These are phyloP conservation scores for Leptopilina boulardi DNA, from an alignment of 1,140 invertebrate genomes.

Conservation along the genomic window DNA sequence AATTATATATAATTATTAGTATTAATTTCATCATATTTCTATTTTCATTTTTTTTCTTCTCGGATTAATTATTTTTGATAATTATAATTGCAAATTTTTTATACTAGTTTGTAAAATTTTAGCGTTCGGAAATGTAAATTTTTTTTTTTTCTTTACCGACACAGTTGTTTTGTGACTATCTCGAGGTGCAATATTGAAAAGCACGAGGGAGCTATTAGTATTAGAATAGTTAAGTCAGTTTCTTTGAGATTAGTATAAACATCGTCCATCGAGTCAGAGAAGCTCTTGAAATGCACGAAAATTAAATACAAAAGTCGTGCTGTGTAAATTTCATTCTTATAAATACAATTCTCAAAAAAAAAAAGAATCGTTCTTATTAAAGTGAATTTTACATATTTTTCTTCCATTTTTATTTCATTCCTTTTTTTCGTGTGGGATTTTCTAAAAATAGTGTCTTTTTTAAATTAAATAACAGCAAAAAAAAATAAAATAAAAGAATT, in stretches of 20 bases:
- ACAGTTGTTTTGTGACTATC: not conserved
- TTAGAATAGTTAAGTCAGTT: conserved; percentile 35
- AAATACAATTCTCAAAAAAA: not conserved
- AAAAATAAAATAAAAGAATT: too few species aligned
- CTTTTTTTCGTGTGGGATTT: not conserved
- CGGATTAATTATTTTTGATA: too few species aligned
- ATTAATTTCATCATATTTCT: too few species aligned
- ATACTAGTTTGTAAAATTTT: too few species aligned
- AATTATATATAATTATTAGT: not conserved
- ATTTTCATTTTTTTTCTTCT: too few species aligned
- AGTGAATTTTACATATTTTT: not conserved
- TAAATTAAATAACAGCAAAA: too few species aligned
- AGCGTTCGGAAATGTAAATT: too few species aligned
- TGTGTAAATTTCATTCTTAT: not conserved
- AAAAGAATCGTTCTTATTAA: not conserved
- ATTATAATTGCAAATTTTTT: too few species aligned
- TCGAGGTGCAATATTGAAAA: not conserved
- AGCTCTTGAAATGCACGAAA: conserved; percentile 25
- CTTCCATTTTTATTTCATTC: not conserved
- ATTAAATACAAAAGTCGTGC: not conserved
- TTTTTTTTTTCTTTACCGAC: not conserved
- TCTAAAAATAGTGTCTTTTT: not conserved
- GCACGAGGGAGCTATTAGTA: conserved; percentile 27
- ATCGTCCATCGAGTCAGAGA: conserved; percentile 37
- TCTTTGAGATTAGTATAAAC: conserved; percentile 40